phyloP scores from a whole-genome alignment of 2,113 vertebrate genomes.

The Dipodomys ordii region DNA sequence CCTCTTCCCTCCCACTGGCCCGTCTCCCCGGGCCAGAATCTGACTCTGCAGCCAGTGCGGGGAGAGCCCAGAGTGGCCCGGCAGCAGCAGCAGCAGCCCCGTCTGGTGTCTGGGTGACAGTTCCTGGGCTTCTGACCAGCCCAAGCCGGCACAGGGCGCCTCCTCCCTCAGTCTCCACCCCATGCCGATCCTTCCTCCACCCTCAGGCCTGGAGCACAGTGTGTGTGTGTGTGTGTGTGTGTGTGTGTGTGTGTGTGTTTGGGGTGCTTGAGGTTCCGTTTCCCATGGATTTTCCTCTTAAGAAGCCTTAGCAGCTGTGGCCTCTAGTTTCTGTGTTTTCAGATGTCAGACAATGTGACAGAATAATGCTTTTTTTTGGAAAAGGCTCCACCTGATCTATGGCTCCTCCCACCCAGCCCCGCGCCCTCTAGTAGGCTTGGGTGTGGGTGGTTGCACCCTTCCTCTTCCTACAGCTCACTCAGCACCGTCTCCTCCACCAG shows the following conservation, averaged over 20 bases:
- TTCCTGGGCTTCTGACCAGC: neutral
- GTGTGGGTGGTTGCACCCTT: accelerated
- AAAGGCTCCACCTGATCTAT: neutral
- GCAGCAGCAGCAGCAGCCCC: too few species aligned
- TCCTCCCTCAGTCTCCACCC: neutral
- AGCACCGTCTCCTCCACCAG: neutral
- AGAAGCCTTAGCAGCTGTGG: constrained; percentile 26
- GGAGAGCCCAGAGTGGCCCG: neutral
- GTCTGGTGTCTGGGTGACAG: neutral
- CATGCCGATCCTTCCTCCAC: neutral
- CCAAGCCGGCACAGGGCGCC: neutral
- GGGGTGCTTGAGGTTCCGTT: neutral
- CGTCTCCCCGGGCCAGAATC: neutral
- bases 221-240: too few species aligned
- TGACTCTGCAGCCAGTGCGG: neutral
- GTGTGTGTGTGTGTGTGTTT: neutral
- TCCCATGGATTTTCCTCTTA: neutral
- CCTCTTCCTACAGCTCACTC: neutral
- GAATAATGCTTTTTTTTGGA: neutral
- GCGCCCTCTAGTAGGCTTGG: neutral
- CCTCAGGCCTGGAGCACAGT: neutral
- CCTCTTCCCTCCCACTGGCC: neutral
- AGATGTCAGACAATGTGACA: constrained; percentile 32
- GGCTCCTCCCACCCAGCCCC: too few species aligned
- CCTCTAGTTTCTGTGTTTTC: constrained; percentile 60